Conservation (phyloP, 2,113 vertebrate genomes). For the Paedocypris sp. region DNA sequence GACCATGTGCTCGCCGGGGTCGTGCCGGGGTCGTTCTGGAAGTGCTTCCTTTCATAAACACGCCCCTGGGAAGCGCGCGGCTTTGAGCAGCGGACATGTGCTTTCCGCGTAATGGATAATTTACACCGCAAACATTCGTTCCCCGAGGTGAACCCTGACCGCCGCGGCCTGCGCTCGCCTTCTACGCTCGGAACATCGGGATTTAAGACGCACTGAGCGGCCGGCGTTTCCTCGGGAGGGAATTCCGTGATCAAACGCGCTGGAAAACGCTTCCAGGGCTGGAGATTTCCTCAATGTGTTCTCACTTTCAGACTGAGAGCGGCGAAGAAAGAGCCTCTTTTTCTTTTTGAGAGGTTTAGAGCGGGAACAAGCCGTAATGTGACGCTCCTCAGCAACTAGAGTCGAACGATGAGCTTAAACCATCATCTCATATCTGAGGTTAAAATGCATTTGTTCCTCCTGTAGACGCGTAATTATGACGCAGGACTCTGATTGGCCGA, state of each 20-base stretch:
- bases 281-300: constrained; percentile 14
- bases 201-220: constrained; percentile 20
- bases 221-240: constrained; percentile 14
- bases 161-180: too few relatives aligned
- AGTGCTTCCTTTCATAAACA: constrained; percentile 24
- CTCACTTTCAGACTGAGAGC: constrained; percentile 13
- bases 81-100: constrained; percentile 21
- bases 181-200: constrained; percentile 7
- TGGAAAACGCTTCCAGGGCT: constrained; percentile 24
- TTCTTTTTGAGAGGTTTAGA: constrained; percentile 16
- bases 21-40: constrained; percentile 17
- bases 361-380: constrained; percentile 27
- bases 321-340: background rate
- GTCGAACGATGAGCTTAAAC: too few relatives aligned
- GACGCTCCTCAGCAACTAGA: constrained; percentile 32
- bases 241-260: constrained; percentile 15
- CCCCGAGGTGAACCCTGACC: too few relatives aligned
- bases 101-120: constrained; percentile 9
- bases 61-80: constrained; percentile 7
- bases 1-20: background rate
- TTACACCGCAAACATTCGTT: constrained; percentile 15
- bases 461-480: background rate
- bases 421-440: too few relatives aligned
- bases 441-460: background rate
- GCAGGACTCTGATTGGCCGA: constrained; percentile 29